A percentile compares a stretch with the other conserved stretches of the same genome.
These are phyloP conservation scores for Liodrosophila aerea DNA, from an alignment of 2,888 invertebrate species.

Conservation along the genomic window DNA sequence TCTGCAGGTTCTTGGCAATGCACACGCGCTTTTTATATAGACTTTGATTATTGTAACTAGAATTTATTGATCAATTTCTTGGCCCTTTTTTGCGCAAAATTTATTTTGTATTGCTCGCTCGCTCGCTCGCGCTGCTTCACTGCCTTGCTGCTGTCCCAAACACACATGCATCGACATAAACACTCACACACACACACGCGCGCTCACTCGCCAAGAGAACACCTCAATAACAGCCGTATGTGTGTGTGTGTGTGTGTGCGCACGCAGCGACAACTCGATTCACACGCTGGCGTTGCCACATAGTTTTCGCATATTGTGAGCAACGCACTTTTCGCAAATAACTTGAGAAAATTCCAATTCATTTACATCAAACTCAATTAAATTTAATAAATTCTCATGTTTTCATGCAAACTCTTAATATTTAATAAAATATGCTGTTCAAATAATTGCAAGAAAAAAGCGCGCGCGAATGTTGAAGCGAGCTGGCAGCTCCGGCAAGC, in stretches of 20 bases:
- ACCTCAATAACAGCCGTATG: slow-evolving; percentile 10
- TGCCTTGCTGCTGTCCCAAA: slow-evolving; percentile 49
- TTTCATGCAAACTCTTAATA: no score
- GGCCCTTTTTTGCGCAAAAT: slow-evolving; percentile 69
- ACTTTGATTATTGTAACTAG: slow-evolving; percentile 37
- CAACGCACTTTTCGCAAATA: not conserved
- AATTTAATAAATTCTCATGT: no score
- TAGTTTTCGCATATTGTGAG: not conserved
- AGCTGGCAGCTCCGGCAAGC: slow-evolving; percentile 35
- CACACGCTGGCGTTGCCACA: slow-evolving; percentile 42
- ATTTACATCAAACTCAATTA: no score
- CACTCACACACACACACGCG: slow-evolving; percentile 25
- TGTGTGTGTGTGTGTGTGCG: slow-evolving; percentile 39
- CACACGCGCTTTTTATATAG: slow-evolving; percentile 30
- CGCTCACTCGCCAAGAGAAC: slow-evolving; percentile 4
- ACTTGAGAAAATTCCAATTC: no score
- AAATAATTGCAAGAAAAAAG: slow-evolving; percentile 9
- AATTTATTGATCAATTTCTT: slow-evolving; percentile 68
- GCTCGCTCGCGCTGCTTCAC: slow-evolving; percentile 65
- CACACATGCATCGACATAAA: slow-evolving; percentile 23
- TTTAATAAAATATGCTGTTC: no score
- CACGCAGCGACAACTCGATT: slow-evolving; percentile 51
- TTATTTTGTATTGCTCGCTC: slow-evolving; percentile 71
- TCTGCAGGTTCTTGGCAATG: slow-evolving; percentile 12
- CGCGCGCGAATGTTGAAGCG: slow-evolving; percentile 23